phyloP scores from a whole-genome alignment of 2,888 invertebrate species.

The Idaea dimidiata region DNA sequence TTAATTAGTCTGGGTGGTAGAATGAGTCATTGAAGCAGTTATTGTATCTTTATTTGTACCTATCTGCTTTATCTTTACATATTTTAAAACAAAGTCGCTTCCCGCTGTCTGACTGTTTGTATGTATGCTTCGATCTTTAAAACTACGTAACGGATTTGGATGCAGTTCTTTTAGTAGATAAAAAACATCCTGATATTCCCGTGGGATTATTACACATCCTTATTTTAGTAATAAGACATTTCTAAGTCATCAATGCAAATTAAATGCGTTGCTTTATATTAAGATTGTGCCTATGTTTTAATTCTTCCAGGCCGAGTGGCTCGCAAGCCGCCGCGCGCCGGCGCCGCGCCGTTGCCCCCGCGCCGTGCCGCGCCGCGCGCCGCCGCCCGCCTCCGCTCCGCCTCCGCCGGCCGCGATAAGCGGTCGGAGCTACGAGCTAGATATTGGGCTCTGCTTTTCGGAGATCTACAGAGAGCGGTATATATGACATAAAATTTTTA shows the following conservation, averaged over 20 bases:
- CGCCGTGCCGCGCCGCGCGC: slow-evolving; percentile 71
- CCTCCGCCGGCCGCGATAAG: slow-evolving; percentile 93
- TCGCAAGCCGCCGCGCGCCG: slow-evolving; percentile 83
- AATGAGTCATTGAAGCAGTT: too few relatives aligned
- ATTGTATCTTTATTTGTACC: too few relatives aligned
- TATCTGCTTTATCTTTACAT: too few relatives aligned
- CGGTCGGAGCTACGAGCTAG: slow-evolving; percentile 93
- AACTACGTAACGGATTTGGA: neutral
- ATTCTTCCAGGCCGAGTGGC: slow-evolving; percentile 69
- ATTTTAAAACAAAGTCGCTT: neutral
- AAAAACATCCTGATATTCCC: too few relatives aligned
- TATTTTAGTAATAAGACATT: too few relatives aligned
- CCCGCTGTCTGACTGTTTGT: too few relatives aligned
- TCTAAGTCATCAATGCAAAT: too few relatives aligned
- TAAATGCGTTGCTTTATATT: too few relatives aligned
- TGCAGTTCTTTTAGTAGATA: neutral
- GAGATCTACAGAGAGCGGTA: slow-evolving; percentile 94
- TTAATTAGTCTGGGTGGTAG: too few relatives aligned
- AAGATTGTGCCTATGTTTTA: too few relatives aligned
- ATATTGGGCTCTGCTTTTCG: slow-evolving; percentile 97
- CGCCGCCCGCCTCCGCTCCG: slow-evolving; percentile 87
- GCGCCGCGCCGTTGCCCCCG: slow-evolving; percentile 57
- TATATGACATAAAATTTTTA: too few relatives aligned
- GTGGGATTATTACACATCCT: too few relatives aligned
- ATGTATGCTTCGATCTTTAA: slow-evolving; percentile 20